These are phyloP conservation scores for Drosophila pseudotakahashii DNA, from an alignment of 2,888 invertebrate genomes.

Conservation along the genomic window DNA sequence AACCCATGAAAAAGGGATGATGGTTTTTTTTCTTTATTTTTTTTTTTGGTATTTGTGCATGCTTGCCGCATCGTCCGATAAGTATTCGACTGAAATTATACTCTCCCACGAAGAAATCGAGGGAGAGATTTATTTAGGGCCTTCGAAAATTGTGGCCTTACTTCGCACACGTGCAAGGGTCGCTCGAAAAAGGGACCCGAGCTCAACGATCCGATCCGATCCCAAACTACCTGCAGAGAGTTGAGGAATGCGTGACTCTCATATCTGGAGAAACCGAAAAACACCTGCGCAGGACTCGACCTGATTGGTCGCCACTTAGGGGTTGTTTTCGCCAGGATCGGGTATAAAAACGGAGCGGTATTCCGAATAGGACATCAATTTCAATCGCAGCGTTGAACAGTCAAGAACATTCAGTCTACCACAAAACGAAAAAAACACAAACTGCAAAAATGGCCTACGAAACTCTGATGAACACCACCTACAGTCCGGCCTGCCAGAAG, in stretches of 20 bases:
- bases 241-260: conserved; percentile 36
- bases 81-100: conserved; percentile 64
- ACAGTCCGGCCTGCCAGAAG: conserved; percentile 43
- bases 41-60: conserved; percentile 34
- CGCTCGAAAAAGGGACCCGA: conserved; percentile 22
- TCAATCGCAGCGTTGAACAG: conserved; percentile 42
- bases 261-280: conserved; percentile 35
- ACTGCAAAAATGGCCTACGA: conserved; percentile 66
- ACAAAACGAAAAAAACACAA: conserved; percentile 3
- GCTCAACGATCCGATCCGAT: neutral
- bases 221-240: conserved; percentile 45
- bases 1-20: conserved; percentile 43
- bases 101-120: conserved; percentile 70
- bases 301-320: conserved; percentile 72
- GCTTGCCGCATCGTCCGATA: conserved; percentile 56
- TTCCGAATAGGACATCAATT: conserved; percentile 62
- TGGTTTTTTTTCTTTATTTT: neutral
- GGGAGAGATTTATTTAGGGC: conserved; percentile 48
- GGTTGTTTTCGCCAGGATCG: conserved; percentile 42
- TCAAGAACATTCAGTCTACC: conserved; percentile 19
- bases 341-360: conserved; percentile 68
- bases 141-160: conserved; percentile 39
- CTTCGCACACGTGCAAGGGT: conserved; percentile 43
- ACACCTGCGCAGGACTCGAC: conserved; percentile 69
- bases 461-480: conserved; percentile 55